Evolutionary conservation across 2,113 vertebrate genomes (phyloP).

Genomic region (Eulacestoma nigropectus): DNA sequence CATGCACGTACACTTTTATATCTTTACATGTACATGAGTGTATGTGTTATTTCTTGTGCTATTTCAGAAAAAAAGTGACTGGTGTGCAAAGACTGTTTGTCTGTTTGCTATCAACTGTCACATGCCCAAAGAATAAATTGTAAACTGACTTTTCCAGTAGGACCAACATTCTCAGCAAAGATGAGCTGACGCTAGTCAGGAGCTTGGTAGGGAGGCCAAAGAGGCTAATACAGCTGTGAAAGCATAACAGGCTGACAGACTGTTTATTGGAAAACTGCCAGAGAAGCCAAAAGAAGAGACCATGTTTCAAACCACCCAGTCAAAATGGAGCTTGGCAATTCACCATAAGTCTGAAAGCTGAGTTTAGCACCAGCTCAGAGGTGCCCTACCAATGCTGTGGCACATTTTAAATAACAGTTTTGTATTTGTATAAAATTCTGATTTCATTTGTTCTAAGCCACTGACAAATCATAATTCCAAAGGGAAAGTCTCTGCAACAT

Average conservation of each 20-base stretch:
- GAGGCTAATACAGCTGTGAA: conserved; percentile 27
- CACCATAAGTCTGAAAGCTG: not conserved
- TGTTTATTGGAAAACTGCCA: conserved; percentile 38
- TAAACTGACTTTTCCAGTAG: conserved; percentile 18
- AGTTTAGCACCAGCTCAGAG: not conserved
- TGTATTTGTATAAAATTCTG: not conserved
- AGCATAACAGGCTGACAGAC: conserved; percentile 10
- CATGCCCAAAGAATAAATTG: not conserved
- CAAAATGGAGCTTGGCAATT: not conserved
- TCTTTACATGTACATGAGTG: not conserved
- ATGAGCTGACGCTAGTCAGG: not conserved
- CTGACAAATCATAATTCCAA: not conserved
- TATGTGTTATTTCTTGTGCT: not conserved
- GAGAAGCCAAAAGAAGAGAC: conserved; percentile 1
- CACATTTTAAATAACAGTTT: not conserved
- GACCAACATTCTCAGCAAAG: not conserved
- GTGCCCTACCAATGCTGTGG: not conserved
- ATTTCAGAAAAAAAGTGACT: not conserved
- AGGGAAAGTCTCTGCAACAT: not conserved
- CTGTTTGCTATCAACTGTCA: not conserved
- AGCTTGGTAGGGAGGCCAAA: conserved; percentile 10
- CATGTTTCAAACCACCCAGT: not conserved
- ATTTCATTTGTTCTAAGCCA: not conserved
- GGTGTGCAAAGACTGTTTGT: not conserved
- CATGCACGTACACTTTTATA: not conserved